Conservation (phyloP, 2,113 vertebrate species). For the Chrysochloris asiatica region DNA sequence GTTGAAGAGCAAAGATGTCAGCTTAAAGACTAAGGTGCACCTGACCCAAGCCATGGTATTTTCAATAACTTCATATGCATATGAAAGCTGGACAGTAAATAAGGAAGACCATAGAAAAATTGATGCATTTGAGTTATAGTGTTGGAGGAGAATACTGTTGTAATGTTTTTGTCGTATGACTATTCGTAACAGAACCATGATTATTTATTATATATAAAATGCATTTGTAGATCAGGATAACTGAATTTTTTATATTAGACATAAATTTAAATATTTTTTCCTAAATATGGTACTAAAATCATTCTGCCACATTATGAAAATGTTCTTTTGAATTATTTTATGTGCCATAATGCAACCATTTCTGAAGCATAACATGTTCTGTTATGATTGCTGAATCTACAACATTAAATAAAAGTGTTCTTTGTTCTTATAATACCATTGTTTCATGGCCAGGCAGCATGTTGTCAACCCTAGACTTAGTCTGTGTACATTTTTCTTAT, state of each 20-base stretch:
- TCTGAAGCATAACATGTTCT: constrained; percentile 57
- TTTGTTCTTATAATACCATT: constrained; percentile 27
- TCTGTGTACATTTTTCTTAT: constrained; percentile 62
- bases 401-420: constrained; percentile 59
- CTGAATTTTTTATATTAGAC: neutral
- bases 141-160: no score
- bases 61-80: no score
- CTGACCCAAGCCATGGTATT: no score
- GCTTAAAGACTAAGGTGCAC: no score
- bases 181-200: neutral
- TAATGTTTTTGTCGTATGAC: neutral
- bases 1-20: no score
- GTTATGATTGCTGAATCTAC: constrained; percentile 61
- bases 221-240: neutral
- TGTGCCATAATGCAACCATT: constrained; percentile 62
- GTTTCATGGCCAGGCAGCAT: constrained; percentile 53
- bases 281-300: constrained; percentile 3
- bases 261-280: constrained; percentile 7
- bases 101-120: no score
- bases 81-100: no score
- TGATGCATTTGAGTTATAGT: no score
- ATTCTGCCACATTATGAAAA: neutral
- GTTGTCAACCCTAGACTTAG: constrained; percentile 34
- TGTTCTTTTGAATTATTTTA: constrained; percentile 36
- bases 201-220: neutral